Percentiles rank a stretch among this genome's conserved stretches.
Conservation (phyloP, 2,797 vertebrate species). For the Trachurus trachurus region DNA sequence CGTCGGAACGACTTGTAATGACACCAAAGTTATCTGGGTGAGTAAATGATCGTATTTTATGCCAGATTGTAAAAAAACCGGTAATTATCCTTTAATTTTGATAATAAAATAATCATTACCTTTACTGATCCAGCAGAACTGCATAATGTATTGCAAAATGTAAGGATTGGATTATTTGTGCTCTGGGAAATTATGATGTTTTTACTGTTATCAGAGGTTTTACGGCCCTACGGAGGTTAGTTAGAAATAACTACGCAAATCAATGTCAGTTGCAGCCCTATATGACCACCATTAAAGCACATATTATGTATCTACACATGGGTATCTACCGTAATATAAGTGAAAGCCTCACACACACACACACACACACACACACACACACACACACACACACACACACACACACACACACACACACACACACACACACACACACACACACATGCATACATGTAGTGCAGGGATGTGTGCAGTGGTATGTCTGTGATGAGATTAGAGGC, state of each 20-base stretch:
- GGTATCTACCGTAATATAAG: too few species aligned
- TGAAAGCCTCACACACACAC: too few species aligned
- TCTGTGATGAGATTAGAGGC: conserved; percentile 43
- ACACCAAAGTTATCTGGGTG: too few species aligned
- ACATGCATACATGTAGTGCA: background rate
- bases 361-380: too few species aligned
- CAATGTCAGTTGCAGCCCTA: background rate
- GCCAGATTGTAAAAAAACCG: too few species aligned
- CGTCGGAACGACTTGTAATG: too few species aligned
- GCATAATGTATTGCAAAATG: too few species aligned
- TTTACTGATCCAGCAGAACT: background rate
- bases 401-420: too few species aligned
- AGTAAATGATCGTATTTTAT: too few species aligned
- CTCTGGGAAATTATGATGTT: background rate
- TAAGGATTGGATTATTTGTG: background rate
- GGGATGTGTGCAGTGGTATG: conserved; percentile 13
- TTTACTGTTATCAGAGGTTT: conserved; percentile 3
- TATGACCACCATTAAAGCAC: background rate
- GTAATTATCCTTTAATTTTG: too few species aligned
- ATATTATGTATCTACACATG: background rate
- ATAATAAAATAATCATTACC: background rate
- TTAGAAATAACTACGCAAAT: background rate
- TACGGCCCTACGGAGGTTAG: background rate
- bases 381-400: too few species aligned
- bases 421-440: background rate